Percentiles rank a stretch among this genome's conserved stretches.
Conservation (phyloP, 2,888 invertebrate genomes). For the Nymphalis c-album region DNA sequence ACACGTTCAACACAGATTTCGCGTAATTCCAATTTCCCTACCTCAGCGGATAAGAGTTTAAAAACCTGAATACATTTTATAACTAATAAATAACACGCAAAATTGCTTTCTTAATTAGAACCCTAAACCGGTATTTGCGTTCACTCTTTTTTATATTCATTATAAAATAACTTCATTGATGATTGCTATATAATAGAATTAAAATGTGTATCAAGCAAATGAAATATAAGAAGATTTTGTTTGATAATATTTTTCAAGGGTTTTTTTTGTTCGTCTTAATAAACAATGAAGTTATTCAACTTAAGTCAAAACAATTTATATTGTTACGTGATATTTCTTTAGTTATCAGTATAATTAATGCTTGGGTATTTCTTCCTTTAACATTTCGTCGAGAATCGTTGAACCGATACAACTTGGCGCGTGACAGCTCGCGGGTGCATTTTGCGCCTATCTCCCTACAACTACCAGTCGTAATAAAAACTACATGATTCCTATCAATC, state of each 20-base stretch:
- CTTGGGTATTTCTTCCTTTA: not conserved
- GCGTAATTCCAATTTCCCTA: slow-evolving; percentile 52
- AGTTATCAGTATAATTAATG: not conserved
- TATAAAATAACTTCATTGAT: slow-evolving; percentile 13
- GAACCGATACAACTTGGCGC: slow-evolving; percentile 62
- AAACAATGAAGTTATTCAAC: too few relatives aligned
- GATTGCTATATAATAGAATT: not conserved
- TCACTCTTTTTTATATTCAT: not conserved
- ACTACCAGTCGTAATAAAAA: slow-evolving; percentile 53
- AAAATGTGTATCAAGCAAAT: not conserved
- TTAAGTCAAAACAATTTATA: not conserved
- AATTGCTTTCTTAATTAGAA: slow-evolving; percentile 76
- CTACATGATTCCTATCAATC: slow-evolving; percentile 36
- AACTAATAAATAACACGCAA: slow-evolving; percentile 74
- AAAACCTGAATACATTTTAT: slow-evolving; percentile 57
- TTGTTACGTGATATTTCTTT: not conserved
- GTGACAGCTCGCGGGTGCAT: slow-evolving; percentile 76
- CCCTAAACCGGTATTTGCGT: slow-evolving; percentile 52
- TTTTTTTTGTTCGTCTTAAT: too few relatives aligned
- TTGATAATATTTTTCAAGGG: too few relatives aligned
- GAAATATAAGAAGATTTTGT: too few relatives aligned
- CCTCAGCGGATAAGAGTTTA: slow-evolving; percentile 55
- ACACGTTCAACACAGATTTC: not conserved
- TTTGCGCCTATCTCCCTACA: slow-evolving; percentile 57
- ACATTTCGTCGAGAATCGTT: slow-evolving; percentile 31